Evolutionary conservation across 2,888 invertebrate species (phyloP).

Genomic region (Sesia bembeciformis): DNA sequence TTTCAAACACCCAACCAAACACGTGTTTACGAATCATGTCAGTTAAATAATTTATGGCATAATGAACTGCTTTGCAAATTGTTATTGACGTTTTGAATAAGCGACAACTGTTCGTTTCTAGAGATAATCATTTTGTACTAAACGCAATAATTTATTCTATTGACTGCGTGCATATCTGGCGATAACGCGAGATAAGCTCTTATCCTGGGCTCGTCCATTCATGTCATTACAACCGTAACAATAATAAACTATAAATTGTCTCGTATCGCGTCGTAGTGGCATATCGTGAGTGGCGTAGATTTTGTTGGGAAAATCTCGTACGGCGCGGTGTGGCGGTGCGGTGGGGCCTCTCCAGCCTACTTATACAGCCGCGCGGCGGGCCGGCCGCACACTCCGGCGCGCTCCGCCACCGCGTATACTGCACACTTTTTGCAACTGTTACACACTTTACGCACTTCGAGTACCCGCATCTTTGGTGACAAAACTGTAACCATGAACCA

Average conservation of each 20-base stretch:
- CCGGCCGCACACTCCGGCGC: conserved; percentile 1
- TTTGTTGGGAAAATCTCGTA: background rate
- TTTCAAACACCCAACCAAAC: too few species aligned
- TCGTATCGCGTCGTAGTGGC: conserved; percentile 12
- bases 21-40: too few species aligned
- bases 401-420: conserved; percentile 4
- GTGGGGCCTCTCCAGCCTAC: conserved; percentile 5
- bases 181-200: background rate
- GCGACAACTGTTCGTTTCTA: too few species aligned
- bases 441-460: conserved; percentile 4
- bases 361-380: conserved; percentile 4
- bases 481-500: conserved; percentile 29
- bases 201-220: conserved; percentile 16
- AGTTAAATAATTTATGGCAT: too few species aligned
- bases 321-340: background rate
- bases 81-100: too few species aligned
- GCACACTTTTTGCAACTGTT: conserved; percentile 9
- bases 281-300: conserved; percentile 1
- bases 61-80: too few species aligned
- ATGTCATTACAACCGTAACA: conserved; percentile 14
- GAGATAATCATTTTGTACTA: too few species aligned
- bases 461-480: conserved; percentile 3
- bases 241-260: conserved; percentile 16
- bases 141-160: too few species aligned
- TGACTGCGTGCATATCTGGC: background rate